A percentile compares a stretch with the other conserved stretches of the same genome.
Evolutionary conservation across 30 jellyfish, hydroid and myxozoan genomes (phyloP).

Genomic region (Turritopsis rubra): DNA sequence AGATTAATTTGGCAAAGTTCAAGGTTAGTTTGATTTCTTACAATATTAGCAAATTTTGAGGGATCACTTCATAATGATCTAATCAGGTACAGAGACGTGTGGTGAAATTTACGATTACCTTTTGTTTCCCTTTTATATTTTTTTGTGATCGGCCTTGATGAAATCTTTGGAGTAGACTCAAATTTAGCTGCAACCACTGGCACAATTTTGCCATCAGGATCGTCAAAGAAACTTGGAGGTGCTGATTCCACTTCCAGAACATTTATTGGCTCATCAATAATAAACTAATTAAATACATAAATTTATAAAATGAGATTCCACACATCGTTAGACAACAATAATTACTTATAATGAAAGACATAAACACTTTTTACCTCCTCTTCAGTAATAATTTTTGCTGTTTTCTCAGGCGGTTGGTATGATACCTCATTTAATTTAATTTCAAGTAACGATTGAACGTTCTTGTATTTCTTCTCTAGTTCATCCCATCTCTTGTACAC

Average conservation of each 20-base stretch:
- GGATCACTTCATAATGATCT: too few species aligned
- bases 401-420: conserved; percentile 17
- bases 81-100: too few species aligned
- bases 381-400: conserved; percentile 5
- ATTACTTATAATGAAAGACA: too few species aligned
- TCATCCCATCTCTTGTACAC: conserved; percentile 78
- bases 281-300: not conserved
- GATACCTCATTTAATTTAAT: conserved; percentile 31
- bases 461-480: conserved; percentile 44
- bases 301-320: not conserved
- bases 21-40: too few species aligned
- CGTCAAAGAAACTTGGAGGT: not conserved
- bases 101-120: not conserved
- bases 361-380: conserved; percentile 39
- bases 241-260: conserved; percentile 16
- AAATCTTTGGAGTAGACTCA: conserved; percentile 5
- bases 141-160: not conserved
- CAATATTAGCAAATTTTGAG: too few species aligned
- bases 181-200: not conserved
- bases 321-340: too few species aligned
- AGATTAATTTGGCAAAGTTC: too few species aligned
- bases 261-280: conserved; percentile 15
- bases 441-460: conserved; percentile 26
- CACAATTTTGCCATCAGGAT: not conserved
- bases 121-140: not conserved